These are phyloP conservation scores for Perdix hodgsoniae DNA, from an alignment of 2,797 vertebrate genomes.

Conservation along the genomic window DNA sequence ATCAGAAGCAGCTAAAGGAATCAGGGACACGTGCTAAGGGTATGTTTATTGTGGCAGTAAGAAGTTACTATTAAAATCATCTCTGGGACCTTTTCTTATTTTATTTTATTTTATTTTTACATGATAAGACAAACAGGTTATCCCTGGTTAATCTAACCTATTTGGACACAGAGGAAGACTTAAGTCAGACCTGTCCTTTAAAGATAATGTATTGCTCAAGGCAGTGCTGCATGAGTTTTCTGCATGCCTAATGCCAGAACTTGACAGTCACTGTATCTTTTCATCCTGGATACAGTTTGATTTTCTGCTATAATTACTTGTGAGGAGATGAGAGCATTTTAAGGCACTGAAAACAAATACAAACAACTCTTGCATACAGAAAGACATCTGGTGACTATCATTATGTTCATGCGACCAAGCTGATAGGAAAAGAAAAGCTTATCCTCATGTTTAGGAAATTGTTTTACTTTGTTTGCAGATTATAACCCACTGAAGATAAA, in stretches of 20 bases:
- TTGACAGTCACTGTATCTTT: conserved; percentile 29
- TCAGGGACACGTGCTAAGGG: not conserved
- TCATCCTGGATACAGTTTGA: conserved; percentile 66
- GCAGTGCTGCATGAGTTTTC: conserved; percentile 33
- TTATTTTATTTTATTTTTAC: not conserved
- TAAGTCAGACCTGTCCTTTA: conserved; percentile 34
- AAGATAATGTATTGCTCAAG: conserved; percentile 13
- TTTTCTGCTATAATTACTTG: conserved; percentile 60
- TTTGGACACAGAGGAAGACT: not conserved
- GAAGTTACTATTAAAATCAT: conserved; percentile 35
- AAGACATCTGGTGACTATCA: conserved; percentile 55
- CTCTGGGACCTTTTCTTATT: not conserved
- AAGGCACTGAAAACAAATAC: conserved; percentile 43
- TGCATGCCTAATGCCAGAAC: conserved; percentile 7
- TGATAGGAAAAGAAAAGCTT: conserved; percentile 59
- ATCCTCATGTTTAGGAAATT: not conserved
- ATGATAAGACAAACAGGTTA: not conserved
- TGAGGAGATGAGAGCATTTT: conserved; percentile 66
- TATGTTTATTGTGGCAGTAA: conserved; percentile 18
- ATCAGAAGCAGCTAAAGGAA: not conserved
- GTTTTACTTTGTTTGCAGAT: conserved; percentile 50
- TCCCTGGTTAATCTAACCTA: not conserved
- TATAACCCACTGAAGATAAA: conserved; percentile 51
- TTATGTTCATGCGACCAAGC: not conserved
- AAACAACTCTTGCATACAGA: conserved; percentile 54